Evolutionary conservation across 1,140 invertebrate genomes (phyloP).

Genomic region (Periplaneta americana): DNA sequence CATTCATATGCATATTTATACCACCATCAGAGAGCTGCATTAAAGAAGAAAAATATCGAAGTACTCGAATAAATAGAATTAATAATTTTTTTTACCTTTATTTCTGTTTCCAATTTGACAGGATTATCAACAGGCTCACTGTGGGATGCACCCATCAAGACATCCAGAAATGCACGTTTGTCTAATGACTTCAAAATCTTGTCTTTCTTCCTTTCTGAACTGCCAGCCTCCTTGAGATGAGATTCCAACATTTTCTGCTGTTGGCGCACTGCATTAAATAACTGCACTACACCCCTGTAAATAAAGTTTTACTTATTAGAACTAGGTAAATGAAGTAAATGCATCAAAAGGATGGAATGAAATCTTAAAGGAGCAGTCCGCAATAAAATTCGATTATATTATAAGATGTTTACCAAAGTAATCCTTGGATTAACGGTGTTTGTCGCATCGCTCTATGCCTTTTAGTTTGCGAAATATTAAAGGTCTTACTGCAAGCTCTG

Average conservation of each 20-base stretch:
- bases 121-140: slow-evolving; percentile 49
- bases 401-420: too few species aligned
- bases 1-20: too few species aligned
- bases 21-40: too few species aligned
- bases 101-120: slow-evolving; percentile 35
- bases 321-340: not conserved
- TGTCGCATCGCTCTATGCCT: too few species aligned
- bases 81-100: slow-evolving; percentile 1
- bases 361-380: too few species aligned
- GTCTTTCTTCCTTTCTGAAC: slow-evolving; percentile 74
- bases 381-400: too few species aligned
- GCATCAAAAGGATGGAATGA: too few species aligned
- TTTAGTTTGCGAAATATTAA: too few species aligned
- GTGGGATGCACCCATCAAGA: slow-evolving; percentile 67
- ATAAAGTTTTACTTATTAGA: slow-evolving; percentile 17
- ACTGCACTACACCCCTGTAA: slow-evolving; percentile 79
- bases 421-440: too few species aligned
- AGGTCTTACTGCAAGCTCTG: too few species aligned
- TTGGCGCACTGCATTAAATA: slow-evolving; percentile 84
- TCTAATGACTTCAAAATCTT: slow-evolving; percentile 76
- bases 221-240: slow-evolving; percentile 64
- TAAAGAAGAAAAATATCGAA: too few species aligned
- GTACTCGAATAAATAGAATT: too few species aligned
- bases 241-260: slow-evolving; percentile 75
- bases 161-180: slow-evolving; percentile 75